phyloP scores from a whole-genome alignment of 2,888 invertebrate species.

The Microctonus hyperodae region DNA sequence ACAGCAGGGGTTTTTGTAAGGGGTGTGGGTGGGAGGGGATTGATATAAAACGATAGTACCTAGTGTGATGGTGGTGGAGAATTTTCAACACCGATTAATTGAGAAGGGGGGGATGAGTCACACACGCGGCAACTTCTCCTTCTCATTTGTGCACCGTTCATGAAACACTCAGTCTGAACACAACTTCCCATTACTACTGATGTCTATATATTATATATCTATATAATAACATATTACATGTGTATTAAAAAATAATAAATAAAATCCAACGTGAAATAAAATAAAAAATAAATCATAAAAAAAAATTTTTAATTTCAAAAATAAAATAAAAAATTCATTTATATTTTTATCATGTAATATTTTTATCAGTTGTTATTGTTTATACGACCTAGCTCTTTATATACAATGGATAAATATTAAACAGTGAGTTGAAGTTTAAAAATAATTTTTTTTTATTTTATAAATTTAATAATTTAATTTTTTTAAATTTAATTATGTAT shows the following conservation, averaged over 20 bases:
- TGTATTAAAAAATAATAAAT: neutral
- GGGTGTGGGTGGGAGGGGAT: neutral
- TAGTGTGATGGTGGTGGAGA: conserved; percentile 10
- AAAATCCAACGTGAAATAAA: neutral
- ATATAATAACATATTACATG: neutral
- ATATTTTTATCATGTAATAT: neutral
- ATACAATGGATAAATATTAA: neutral
- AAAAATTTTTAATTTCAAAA: neutral
- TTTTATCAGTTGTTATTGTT: neutral
- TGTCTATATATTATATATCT: too few species aligned
- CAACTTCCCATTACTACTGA: conserved; percentile 29
- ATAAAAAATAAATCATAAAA: neutral
- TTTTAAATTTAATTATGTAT: too few species aligned
- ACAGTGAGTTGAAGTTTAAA: neutral
- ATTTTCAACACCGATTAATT: neutral
- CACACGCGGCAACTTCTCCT: conserved; percentile 22
- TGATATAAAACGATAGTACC: neutral
- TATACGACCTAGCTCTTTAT: too few species aligned
- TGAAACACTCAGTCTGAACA: conserved; percentile 30
- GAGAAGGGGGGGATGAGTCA: conserved; percentile 31
- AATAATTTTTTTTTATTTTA: neutral
- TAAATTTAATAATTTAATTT: neutral
- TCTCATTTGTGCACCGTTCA: conserved; percentile 19
- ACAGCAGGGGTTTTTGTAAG: too few species aligned
- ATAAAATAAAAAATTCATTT: neutral